phyloP scores from a whole-genome alignment of 92 coral and sea anemone genomes.

The Phenganax stokvisi region DNA sequence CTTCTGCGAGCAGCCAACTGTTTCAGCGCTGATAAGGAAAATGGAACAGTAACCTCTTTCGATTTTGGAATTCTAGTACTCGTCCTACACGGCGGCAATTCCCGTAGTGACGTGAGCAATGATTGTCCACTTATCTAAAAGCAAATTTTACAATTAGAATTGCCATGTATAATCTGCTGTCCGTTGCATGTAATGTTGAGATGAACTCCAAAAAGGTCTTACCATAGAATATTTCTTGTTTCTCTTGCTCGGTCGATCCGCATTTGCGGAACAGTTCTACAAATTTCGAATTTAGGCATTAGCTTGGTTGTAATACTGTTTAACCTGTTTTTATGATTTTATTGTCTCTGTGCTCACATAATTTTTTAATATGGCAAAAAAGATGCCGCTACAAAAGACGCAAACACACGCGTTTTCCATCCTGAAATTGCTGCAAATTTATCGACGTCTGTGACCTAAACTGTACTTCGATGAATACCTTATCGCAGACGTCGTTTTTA shows the following conservation, averaged over 20 bases:
- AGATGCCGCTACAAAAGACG: too few species aligned
- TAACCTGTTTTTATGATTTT: too few species aligned
- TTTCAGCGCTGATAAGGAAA: slow-evolving; percentile 18
- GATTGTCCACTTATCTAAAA: slow-evolving; percentile 73
- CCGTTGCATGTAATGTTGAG: too few species aligned
- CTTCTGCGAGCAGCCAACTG: slow-evolving; percentile 6
- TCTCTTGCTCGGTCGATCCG: slow-evolving; percentile 56
- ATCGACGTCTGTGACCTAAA: background rate
- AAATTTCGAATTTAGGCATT: background rate
- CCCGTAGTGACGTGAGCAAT: slow-evolving; percentile 54
- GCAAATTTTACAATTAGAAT: background rate
- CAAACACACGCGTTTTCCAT: background rate
- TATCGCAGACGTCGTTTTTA: slow-evolving; percentile 48
- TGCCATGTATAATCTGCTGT: too few species aligned
- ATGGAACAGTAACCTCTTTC: slow-evolving; percentile 10
- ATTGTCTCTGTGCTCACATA: too few species aligned
- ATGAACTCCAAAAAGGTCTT: slow-evolving; percentile 11
- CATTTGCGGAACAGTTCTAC: slow-evolving; percentile 5
- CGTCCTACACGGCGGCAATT: background rate
- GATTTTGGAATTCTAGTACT: background rate
- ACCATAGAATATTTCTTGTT: slow-evolving; percentile 61
- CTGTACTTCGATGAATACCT: slow-evolving; percentile 36
- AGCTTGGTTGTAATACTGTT: background rate
- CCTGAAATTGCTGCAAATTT: background rate
- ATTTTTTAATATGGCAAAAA: too few species aligned